Evolutionary conservation across 2,797 vertebrate genomes (phyloP), one percentile per base, ranked within the genome.

Genomic region (Rhinichthys osculus): DNA sequence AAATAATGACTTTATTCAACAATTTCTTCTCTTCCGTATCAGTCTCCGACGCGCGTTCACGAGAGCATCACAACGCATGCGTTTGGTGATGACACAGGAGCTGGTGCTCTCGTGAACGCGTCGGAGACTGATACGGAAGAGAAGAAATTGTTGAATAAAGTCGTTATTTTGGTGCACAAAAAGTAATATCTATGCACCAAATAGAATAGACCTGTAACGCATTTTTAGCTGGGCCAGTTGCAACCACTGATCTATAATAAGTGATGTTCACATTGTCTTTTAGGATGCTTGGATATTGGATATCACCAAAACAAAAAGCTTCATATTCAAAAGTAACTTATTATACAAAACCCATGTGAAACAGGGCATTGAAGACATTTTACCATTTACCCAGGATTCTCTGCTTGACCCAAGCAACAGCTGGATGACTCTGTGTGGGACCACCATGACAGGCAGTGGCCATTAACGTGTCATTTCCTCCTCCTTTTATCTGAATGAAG

Each of bases 401-500:
- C 13, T 70, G 23, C 59, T 66, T 89, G 88, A 90, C 87, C 88
- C 80, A 82, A 76, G 85, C 80, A 80, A 66, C 91, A 90, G 88
- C 86, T 91, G 86, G 81, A 82, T 8, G 59, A 52, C 85, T 90
- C 93, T 89, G 57, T 88, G 84, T 89, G 87, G 89, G 95, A 95
- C 94, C 95, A 96, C 93, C 92, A 83, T 93, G 94, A 94, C 93
- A 90, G 90, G 92, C 91, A 93, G 87, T 91, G 91, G 91, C 93
- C 93, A 94, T 95, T 96, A 95, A 95, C 93, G 94, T 95, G 94
- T 95, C 94, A 95, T 95, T 96, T 96, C 94, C 95, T 92, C 92
- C 94, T 94, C 88, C 95, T 95, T 95, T 95, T 95, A 96, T 95
- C 94, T 93, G 93, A 95, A 94, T 94, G 93, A 95, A 94, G 88